phyloP scores from a whole-genome alignment of 64 coral and sea anemone genomes.

The Montipora efflorescens region DNA sequence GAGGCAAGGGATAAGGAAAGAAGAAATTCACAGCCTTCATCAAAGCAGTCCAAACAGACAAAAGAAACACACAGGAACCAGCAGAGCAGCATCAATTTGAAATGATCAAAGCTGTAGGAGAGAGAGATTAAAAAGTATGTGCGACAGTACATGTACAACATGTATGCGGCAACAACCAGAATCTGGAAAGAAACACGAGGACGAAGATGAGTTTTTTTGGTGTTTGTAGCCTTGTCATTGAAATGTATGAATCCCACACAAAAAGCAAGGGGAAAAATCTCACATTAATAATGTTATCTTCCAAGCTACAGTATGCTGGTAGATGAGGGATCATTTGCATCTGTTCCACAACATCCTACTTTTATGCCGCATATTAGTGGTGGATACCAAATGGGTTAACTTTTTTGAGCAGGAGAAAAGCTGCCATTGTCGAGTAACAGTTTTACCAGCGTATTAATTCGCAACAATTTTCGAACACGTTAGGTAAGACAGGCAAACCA shows the following conservation, averaged over 20 bases:
- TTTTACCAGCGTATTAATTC: too few relatives aligned
- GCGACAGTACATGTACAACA: neutral
- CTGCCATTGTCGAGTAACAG: too few relatives aligned
- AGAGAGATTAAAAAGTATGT: constrained; percentile 24
- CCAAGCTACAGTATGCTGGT: neutral
- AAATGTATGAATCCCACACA: too few relatives aligned
- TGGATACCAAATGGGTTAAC: too few relatives aligned
- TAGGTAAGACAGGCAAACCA: too few relatives aligned
- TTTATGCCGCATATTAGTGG: too few relatives aligned
- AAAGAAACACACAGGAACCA: constrained; percentile 28
- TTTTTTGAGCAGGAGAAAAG: too few relatives aligned
- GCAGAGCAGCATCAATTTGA: neutral
- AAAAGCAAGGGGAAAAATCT: too few relatives aligned
- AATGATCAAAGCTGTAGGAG: neutral
- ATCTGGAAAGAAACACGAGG: neutral
- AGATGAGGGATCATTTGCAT: too few relatives aligned
- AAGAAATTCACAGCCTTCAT: neutral
- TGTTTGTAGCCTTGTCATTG: neutral
- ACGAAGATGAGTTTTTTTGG: constrained; percentile 8
- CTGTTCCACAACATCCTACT: too few relatives aligned
- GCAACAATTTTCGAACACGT: too few relatives aligned
- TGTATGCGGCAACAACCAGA: neutral
- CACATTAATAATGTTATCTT: too few relatives aligned
- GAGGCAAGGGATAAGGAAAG: neutral
- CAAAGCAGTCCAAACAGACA: neutral